A percentile compares a stretch with the other conserved stretches of the same genome.
Evolutionary conservation across 2,797 vertebrate species (phyloP).

Genomic region (Molossus alvarezi): DNA sequence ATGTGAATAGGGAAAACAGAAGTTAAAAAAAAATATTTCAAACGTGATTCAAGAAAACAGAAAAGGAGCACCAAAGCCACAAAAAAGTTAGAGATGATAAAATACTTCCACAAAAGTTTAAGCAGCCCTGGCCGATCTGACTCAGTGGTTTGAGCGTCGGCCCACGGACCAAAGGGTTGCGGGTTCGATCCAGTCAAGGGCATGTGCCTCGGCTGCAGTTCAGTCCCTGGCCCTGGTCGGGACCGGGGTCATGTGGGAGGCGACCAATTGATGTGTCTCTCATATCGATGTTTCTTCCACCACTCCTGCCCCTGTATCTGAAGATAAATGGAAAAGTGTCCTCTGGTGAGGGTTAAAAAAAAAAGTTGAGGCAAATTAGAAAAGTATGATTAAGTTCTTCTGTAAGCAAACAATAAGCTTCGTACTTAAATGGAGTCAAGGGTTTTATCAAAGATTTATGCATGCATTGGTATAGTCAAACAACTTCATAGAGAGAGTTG

Average conservation of each 20-base stretch:
- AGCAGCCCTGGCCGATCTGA: neutral
- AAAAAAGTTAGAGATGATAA: neutral
- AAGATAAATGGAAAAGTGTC: too few relatives aligned
- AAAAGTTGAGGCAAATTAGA: neutral
- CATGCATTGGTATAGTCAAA: neutral
- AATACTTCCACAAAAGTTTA: constrained; percentile 23
- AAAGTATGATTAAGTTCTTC: neutral
- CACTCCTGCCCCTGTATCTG: too few relatives aligned
- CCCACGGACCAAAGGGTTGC: too few relatives aligned
- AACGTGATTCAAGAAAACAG: neutral
- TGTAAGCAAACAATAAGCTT: constrained; percentile 26
- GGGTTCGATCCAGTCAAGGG: too few relatives aligned
- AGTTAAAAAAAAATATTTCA: neutral
- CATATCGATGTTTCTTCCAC: too few relatives aligned
- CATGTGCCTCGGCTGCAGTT: too few relatives aligned
- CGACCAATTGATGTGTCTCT: too few relatives aligned
- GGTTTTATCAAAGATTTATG: constrained; percentile 2
- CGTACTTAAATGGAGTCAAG: neutral
- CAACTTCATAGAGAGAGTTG: neutral
- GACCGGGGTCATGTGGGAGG: too few relatives aligned
- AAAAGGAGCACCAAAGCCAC: neutral
- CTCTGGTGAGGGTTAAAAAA: too few relatives aligned
- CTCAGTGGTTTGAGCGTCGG: too few relatives aligned
- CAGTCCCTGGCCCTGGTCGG: too few relatives aligned
- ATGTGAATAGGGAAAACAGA: constrained; percentile 9